Evolutionary conservation across 2,888 invertebrate species (phyloP), one percentile per base, ranked within the genome.

Genomic region (Oasisia sp.): DNA sequence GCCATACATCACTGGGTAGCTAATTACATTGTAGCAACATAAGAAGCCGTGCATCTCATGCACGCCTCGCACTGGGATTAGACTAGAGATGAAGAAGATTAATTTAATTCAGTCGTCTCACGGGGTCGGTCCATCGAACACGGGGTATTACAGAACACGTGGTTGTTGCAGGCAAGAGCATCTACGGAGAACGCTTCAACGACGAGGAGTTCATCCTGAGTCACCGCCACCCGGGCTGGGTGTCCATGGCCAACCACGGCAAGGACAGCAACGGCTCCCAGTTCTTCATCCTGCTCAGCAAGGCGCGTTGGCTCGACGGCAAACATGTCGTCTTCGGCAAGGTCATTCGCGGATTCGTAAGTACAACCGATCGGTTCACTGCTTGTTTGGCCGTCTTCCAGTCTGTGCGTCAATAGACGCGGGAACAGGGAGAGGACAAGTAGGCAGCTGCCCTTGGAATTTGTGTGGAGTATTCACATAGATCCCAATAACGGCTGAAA

Each of bases 181-280:
- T 96, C 94, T 96, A 94, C 93, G 96, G 96, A 12, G 94, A 95
- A 32, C 94, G 94, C 89, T 96, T 96, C 94, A 95, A 95, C 91
- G 96, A 96, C 93, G 96, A 96, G 93, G 95, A 95, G 94, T 96
- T 96, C 94, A 92, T 94, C 92, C 93, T 96, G 92, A 95, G 95
- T 92, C 96, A 96, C 94, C 94, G 95, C 50, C 94, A 95, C 32
- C 94, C 95, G 9, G 96, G 96, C 27, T 95, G 96, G 94, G 95
- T 96, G 12, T 95, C 96, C 92, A 96, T 96, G 96, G 96, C 96
- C 12, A 96, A 96, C 94, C 95, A 96, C 93, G 96, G 96, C 32
- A 93, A 93, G 92, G 96, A 96, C 94, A 96, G 96, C 32, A 96
- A 96, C 94, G 96, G 96, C 27, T 96, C 96, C 7, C 96, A 96